Base-by-base conservation (phyloP, 2,888 invertebrate genomes). In the Drosophila meridiana region DNA sequence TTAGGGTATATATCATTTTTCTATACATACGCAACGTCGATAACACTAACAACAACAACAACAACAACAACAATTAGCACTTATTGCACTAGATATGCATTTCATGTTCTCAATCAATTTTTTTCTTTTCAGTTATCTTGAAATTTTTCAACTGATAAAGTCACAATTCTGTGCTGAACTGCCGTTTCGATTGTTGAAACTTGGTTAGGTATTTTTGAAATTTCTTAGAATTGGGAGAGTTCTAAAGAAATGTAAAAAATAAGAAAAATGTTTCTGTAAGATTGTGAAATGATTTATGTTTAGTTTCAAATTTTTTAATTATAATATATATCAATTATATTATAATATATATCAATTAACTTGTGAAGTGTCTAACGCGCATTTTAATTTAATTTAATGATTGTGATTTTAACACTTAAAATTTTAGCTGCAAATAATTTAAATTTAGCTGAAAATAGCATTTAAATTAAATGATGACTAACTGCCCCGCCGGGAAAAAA, bases 91-190 rank as follows among this genome's bases (percentile, higher is more conserved):
- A 52, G 75, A 70, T 67, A 76, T 76, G 73, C 78, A 71, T 50
- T 67, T 57, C 13, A 36, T 62, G 57, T 80, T 73, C 50, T 58
- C 47, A 67, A 50, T 55, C 63, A 58, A 57, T 67, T 63, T 47
- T 68, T 67, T 43, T 47, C 9, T n/a, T 14, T 50, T n/a, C 30
- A 67, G 75, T 71, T 82, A 87, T 87, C 85, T 84, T 78, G 59
- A 32, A 9, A 7, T 61, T 45, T 32, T 53, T 45, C 32, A 43
- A 45, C 53, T 79, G 85, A 62, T 68, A 73, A 68, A 30, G 4
- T 9, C 26, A 4, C 9, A 9, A n/a, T 53, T 58, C 14, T 55
- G 50, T 42, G 30, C 47, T 34, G 32, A 57, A 76, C 74, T 76
- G 34, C 26, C 52, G 20, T 78, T 74, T 63, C 38, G 13, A 11